phyloP scores from a whole-genome alignment of 2,797 vertebrate genomes.

The Lophius americanus region DNA sequence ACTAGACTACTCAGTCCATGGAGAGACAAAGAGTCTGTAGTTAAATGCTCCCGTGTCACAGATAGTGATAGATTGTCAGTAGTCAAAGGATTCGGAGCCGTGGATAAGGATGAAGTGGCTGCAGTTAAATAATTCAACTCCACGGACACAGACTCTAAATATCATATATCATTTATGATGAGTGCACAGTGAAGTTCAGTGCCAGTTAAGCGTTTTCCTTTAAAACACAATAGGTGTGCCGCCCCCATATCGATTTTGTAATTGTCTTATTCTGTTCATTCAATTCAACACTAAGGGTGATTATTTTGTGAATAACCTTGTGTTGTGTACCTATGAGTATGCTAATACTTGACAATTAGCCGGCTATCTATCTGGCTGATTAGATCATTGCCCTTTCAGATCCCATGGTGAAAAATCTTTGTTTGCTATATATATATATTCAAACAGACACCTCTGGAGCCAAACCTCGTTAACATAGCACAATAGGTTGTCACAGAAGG shows the following conservation, averaged over 20 bases:
- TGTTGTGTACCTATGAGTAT: neutral
- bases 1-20: neutral
- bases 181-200: neutral
- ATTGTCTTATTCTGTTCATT: neutral
- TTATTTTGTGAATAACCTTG: neutral
- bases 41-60: neutral
- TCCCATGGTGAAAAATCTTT: neutral
- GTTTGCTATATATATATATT: neutral
- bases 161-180: too few relatives aligned
- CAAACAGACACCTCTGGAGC: neutral
- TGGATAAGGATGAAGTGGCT: neutral
- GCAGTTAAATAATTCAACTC: neutral
- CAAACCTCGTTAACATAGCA: neutral
- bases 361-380: neutral
- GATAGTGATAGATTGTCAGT: neutral
- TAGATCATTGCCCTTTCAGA: neutral
- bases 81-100: neutral
- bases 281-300: neutral
- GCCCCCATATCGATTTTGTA: neutral
- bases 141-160: neutral
- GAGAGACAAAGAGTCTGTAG: neutral
- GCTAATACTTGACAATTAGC: neutral
- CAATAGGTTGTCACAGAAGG: conserved; percentile 20
- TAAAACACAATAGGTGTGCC: neutral
- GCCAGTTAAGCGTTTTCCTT: neutral